Base-by-base conservation (phyloP, 2,888 invertebrate species). In the Polietes domitor region DNA sequence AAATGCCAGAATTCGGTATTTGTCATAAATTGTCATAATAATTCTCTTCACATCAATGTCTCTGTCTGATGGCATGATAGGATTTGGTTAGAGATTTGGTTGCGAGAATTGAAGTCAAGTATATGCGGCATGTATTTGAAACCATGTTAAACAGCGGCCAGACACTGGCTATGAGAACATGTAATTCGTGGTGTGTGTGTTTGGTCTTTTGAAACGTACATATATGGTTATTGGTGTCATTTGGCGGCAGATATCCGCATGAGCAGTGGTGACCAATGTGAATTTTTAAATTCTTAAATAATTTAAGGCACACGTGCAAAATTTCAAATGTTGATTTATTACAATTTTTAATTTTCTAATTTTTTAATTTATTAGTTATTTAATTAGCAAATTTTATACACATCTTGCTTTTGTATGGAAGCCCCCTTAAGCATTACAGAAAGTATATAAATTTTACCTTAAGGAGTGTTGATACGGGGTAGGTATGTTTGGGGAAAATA, bases 21-120 rank as follows among this genome's bases (percentile, higher is more conserved):
- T 80, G 80, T 83, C 83, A 83, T 80, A 80, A 83, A 80, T 74
- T 83, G 76, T 70, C 77, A 77, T 72, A 80, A 63, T 72, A 68
- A 68, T 77, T 75, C 37, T 32, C 71, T 83, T 74, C 71, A 83
- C 74, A 83, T 83, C 83, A 80, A 77, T 83, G 83, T 77, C 80
- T 79, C 28, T 37, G 28, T 43, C 68, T n/a, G n/a, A 68, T 28
- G 58, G 26, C 47, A 43, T 26, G 50, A 37, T 82, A 68, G 61
- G 70, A 77, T 53, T 72, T 77, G 55, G 41, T 32, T 80, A 58
- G 17, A 71, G 50, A 53, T 28, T 71, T 53, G 73, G 12, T 43
- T 73, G 58, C 19, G 10, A 12, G 26, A 43, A 73, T 73, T 73
- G 58, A 73, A 73, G 73, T 73, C 73, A 73, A 73, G 73, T 73